Evolutionary conservation across 2,113 vertebrate species (phyloP), one percentile per base, ranked within the genome.

Genomic region (Cynopterus brachyotis): DNA sequence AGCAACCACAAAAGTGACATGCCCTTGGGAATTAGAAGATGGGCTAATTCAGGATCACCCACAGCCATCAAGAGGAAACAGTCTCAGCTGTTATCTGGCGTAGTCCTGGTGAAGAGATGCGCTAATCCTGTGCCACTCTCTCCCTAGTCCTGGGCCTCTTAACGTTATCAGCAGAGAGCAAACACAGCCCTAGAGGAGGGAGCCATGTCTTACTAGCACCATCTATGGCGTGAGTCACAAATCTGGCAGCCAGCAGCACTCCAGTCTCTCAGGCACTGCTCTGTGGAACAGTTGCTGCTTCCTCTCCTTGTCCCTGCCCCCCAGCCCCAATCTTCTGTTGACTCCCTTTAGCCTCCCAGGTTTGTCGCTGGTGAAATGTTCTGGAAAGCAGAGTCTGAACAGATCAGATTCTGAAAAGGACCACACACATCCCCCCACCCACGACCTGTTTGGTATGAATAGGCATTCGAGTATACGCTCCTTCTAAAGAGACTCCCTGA

Each of bases 361-460:
- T 6, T 45, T 19, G 35, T 26, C 28, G 40, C 83, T 62, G 19
- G 57, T 55, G 92, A 86, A 66, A 86, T 19, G 20, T 11, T 72
- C 35, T 88, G 40, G 75, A 92, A 45, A 32, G 62, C 50, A 17
- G 53, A 70, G 20, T 60, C 1, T 20, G 66, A 62, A 73, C 32
- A 83, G 69, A 78, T 13, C 10, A 45, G 50, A 83, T 24, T 45
- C 45, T 83, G 85, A 62, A 30, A 59, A 66, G 59, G 40, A 59
- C 66, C 10, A 76, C 57, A 9, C 22, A 3, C 57, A 30, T 30
- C 10, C 35, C n/a, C 13, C 22, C 20, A 1, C 50, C 3, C 50
- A 50, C 50, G 4, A 4, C 35, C 0, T 0, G 0, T 15, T 42
- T 1, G 5, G 20, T 37, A 13, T 26, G 66, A 91, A 28, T 1